A percentile compares a stretch with the other conserved stretches of the same genome.
These are phyloP conservation scores for rat (Rattus norvegicus) DNA, from an alignment of 2,113 vertebrate genomes.

Conservation along the genomic window GRCr8 NC_086023.1:83946501-83947000, in stretches of 20 bases:
- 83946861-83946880: neutral
- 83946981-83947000: neutral
- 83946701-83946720: neutral
- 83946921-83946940: neutral
- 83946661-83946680: neutral
- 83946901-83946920: neutral
- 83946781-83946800: neutral
- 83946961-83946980: no score
- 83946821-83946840: neutral
- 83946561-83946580: no score
- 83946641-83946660: neutral
- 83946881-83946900: neutral
- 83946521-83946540: no score
- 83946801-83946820: neutral
- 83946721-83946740: neutral
- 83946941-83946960: neutral
- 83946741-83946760: neutral
- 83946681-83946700: neutral
- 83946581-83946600: no score
- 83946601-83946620: no score
- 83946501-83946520: no score
- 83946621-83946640: neutral
- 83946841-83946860: neutral
- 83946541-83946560: no score
- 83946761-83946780: neutral